Base-by-base conservation (phyloP, 2,888 invertebrate species). In the Synanthedon vespiformis region DNA sequence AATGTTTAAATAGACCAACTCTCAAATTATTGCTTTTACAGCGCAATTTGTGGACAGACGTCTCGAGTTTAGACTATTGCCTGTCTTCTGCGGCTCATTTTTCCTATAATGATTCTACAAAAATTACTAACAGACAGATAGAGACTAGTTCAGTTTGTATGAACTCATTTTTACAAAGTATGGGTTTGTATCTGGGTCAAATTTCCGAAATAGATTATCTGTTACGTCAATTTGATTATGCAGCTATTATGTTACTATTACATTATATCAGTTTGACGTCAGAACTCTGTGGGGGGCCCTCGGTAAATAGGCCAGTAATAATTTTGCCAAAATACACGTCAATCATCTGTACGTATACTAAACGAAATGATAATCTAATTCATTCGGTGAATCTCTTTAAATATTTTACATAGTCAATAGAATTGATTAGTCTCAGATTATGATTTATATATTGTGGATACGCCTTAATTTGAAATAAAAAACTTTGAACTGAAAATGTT, bases 261-360 rank as follows among this genome's bases (percentile, higher is more conserved):
- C 16, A 16, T 71, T 64, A 69, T 63, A 65, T 70, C 63, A 66
- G 61, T 72, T 74, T 82, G 82, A 86, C 86, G 86, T 86, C 85
- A 85, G 58, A 56, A 41, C 56, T 64, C 22, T 34, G 34, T 40
- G 65, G 65, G 68, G 63, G 66, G 69, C 63, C 63, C 70, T 70
- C 68, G 63, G 74, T 72, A 84, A 80, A 80, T 82, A 76, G 85
- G 83, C 75, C 83, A 78, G 63, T 18, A 65, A 72, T 72, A 71
- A 72, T 77, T 80, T 77, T 66, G 70, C 62, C 59, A 59, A 63
- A 62, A 68, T 68, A 34, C 72, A 68, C 79, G 76, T 80, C 80
- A 79, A 69, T 62, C 71, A 64, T 65, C 34, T 10, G 34, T 34
- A 16, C 2, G 16, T 16, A 16, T 16, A 34, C 34, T 34, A 34